Evolutionary conservation across 2,113 vertebrate genomes (phyloP), one percentile per base, ranked within the genome.

Genomic region (Zootoca vivipara): DNA sequence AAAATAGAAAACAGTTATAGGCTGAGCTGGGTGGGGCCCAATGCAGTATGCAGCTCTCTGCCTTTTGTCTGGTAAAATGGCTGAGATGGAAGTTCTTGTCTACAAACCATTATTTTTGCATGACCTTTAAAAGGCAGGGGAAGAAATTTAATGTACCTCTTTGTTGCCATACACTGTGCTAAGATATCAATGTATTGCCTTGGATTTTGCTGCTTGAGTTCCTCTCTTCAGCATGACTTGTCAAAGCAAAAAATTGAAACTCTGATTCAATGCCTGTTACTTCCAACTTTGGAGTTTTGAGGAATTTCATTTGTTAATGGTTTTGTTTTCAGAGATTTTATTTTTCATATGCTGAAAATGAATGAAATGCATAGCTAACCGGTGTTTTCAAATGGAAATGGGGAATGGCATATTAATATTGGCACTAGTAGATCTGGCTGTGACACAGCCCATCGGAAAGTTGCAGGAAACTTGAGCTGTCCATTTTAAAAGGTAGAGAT

Each of bases 21-120:
- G 91, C 90, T 42, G 89, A 79, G 77, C 80, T 83, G 93, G 93
- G 93, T 94, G 93, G 95, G 93, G 87, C 94, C 83, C 90, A 82
- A 73, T 94, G 94, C 91, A 87, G 82, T 85, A 93, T 89, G 89
- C 62, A 78, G 95, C 92, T 84, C 91, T 84, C 91, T 87, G 91
- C 89, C 93, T 94, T 95, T 95, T 93, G 88, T 96, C 92, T 96
- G 86, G 83, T 93, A 35, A 90, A 95, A 91, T 78, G 90, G 90
- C 92, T 80, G 75, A 93, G 94, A 85, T 58, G 83, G 13, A 92
- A 85, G 58, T 79, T 78, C 8, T 91, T 92, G 89, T 86, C 94
- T 93, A 90, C 88, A 91, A 90, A 80, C 78, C 91, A 78, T 85
- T 87, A 89, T 94, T 90, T 67, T 79, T 72, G 46, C 88, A 86